Percentiles rank a stretch among this genome's conserved stretches.
phyloP scores from a whole-genome alignment of 2,113 vertebrate genomes.

The Charina bottae region DNA sequence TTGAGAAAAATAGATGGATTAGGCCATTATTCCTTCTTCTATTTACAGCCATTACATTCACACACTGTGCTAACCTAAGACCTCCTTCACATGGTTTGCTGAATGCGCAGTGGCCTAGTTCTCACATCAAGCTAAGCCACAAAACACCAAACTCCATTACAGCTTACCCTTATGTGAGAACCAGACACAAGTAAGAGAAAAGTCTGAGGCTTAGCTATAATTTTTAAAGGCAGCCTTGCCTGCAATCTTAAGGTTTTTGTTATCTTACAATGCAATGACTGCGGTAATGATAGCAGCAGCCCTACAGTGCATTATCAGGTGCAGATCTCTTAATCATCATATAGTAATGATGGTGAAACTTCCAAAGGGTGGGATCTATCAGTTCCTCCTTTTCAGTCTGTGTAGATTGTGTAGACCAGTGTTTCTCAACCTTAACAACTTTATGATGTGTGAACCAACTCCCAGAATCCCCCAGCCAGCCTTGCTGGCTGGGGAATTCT shows the following conservation, averaged over 20 bases:
- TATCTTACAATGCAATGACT: not conserved
- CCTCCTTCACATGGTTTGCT: not conserved
- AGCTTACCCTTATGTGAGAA: not conserved
- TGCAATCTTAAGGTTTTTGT: not conserved
- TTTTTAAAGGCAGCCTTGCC: constrained; percentile 39
- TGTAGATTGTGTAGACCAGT: too few species aligned
- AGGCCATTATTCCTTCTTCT: not conserved
- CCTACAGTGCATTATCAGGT: not conserved
- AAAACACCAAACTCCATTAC: not conserved
- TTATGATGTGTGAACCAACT: too few species aligned
- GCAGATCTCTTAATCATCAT: not conserved
- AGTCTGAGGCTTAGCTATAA: not conserved
- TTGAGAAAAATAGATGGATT: not conserved
- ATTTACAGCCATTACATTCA: not conserved
- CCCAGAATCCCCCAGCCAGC: too few species aligned
- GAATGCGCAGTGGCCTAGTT: not conserved
- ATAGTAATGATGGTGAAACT: not conserved
- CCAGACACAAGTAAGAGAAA: not conserved
- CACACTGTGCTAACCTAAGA: not conserved
- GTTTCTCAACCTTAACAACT: too few species aligned
- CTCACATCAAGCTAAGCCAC: not conserved
- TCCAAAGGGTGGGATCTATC: not conserved
- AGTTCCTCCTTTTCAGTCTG: not conserved
- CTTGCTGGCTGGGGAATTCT: too few species aligned
- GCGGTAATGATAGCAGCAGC: not conserved